phyloP scores from a whole-genome alignment of 64 coral and sea anemone species.

The Acropora tenuis region DNA sequence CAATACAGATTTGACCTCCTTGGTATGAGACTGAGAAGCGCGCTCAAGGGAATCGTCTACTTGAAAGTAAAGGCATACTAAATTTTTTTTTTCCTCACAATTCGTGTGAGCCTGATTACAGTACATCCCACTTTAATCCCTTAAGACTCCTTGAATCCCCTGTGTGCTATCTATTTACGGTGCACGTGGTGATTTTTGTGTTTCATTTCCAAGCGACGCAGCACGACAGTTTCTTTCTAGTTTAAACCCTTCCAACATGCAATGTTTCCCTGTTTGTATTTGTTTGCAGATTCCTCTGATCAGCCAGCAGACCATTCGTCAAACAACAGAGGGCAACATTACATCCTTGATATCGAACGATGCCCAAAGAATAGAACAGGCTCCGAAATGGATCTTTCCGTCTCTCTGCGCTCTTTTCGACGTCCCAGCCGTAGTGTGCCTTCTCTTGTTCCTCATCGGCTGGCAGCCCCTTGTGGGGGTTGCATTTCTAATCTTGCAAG shows the following conservation, averaged over 20 bases:
- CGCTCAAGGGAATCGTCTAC: not conserved
- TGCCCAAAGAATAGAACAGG: conserved; percentile 23
- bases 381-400: not conserved
- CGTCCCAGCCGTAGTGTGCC: not conserved
- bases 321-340: conserved; percentile 40
- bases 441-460: conserved; percentile 23
- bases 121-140: too few species aligned
- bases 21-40: not conserved
- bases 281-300: conserved; percentile 1
- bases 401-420: not conserved
- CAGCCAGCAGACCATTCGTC: not conserved
- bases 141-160: too few species aligned
- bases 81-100: too few species aligned
- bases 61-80: not conserved
- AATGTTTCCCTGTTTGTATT: not conserved
- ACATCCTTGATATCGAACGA: conserved; percentile 48
- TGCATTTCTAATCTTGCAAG: not conserved
- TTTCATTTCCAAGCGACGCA: too few species aligned
- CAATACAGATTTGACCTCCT: not conserved
- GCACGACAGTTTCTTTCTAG: too few species aligned
- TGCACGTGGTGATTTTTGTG: too few species aligned
- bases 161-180: too few species aligned
- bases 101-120: too few species aligned
- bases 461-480: conserved; percentile 38
- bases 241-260: not conserved